Conservation (phyloP, 2,888 invertebrate genomes). For the Melieria picta region DNA sequence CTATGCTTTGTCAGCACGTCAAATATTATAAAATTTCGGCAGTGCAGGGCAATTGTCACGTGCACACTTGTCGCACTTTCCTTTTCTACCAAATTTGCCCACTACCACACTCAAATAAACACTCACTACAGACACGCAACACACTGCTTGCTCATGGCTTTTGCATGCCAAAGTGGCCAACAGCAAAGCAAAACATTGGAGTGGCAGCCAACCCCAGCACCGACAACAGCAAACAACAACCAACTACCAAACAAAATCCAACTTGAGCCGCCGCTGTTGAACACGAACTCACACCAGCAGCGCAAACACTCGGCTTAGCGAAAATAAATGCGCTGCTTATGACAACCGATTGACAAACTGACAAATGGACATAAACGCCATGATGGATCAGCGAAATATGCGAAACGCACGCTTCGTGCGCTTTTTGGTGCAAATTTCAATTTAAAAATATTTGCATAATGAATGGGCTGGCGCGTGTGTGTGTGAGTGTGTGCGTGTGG, state of each 20-base stretch:
- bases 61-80: slow-evolving; percentile 34
- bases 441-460: slow-evolving; percentile 38
- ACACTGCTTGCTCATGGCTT: neutral
- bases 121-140: neutral
- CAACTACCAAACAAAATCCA: slow-evolving; percentile 4
- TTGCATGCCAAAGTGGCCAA: slow-evolving; percentile 12
- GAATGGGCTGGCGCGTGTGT: neutral
- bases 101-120: slow-evolving; percentile 18
- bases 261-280: slow-evolving; percentile 6
- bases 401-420: slow-evolving; percentile 27
- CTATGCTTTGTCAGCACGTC: neutral
- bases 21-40: too few species aligned
- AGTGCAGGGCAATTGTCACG: neutral
- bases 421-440: slow-evolving; percentile 35
- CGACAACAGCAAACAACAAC: neutral
- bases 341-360: slow-evolving; percentile 48
- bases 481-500: neutral
- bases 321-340: slow-evolving; percentile 38
- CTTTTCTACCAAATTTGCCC: slow-evolving; percentile 40
- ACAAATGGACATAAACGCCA: slow-evolving; percentile 34
- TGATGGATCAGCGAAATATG: slow-evolving; percentile 28
- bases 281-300: neutral
- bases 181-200: neutral
- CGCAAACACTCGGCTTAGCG: neutral
- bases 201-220: neutral